Evolutionary conservation across 2,797 vertebrate genomes (phyloP).

Genomic region (Lepus townsendii): DNA sequence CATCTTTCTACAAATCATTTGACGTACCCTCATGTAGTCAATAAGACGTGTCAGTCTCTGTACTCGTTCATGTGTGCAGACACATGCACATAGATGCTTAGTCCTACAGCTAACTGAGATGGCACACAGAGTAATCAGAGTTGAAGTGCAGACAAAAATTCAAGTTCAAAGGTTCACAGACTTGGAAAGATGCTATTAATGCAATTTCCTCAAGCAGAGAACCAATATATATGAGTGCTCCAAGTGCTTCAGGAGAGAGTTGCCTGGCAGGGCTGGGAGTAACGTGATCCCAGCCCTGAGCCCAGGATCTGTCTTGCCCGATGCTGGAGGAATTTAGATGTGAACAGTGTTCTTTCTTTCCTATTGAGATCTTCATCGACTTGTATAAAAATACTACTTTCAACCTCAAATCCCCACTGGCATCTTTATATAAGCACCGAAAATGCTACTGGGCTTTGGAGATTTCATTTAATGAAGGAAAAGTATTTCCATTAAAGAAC

Average conservation of each 20-base stretch:
- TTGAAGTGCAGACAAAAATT: constrained; percentile 20
- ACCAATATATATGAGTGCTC: background rate
- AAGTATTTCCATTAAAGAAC: constrained; percentile 91
- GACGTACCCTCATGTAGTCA: no score
- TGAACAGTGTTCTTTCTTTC: constrained; percentile 88
- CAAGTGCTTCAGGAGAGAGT: constrained; percentile 39
- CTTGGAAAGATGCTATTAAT: constrained; percentile 49
- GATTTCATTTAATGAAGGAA: constrained; percentile 92
- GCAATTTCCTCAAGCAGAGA: constrained; percentile 65
- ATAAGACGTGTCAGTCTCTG: background rate
- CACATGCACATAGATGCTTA: accelerated
- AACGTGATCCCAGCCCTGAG: constrained; percentile 78
- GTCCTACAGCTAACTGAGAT: background rate
- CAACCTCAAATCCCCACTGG: constrained; percentile 92
- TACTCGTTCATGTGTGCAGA: background rate
- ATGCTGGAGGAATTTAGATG: constrained; percentile 88
- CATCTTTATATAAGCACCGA: constrained; percentile 91
- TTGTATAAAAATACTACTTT: constrained; percentile 91
- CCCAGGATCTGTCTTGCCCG: constrained; percentile 82
- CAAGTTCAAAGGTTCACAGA: constrained; percentile 32
- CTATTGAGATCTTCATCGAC: constrained; percentile 91
- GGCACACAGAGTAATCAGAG: constrained; percentile 17
- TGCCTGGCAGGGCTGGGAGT: constrained; percentile 18
- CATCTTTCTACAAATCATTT: no score
- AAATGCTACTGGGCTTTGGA: constrained; percentile 92